Percentiles rank a stretch among this genome's conserved stretches.
Evolutionary conservation across 2,888 invertebrate species (phyloP).

Genomic region (Ophraella communa): DNA sequence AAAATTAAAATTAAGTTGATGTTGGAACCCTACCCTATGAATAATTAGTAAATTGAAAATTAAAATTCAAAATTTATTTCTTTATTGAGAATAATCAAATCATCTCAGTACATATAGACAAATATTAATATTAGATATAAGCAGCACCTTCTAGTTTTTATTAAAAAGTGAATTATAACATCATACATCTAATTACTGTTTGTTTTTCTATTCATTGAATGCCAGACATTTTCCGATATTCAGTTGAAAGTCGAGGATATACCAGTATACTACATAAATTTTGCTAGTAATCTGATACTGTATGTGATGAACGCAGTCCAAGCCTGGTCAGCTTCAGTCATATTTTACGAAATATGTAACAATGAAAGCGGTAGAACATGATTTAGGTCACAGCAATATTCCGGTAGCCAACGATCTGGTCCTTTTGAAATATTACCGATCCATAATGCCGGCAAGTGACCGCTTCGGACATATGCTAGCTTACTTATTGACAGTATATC

Average conservation of each 20-base stretch:
- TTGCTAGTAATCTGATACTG: constrained; percentile 7
- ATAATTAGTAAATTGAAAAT: too few species aligned
- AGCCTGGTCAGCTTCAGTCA: constrained; percentile 26
- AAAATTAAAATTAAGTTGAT: too few species aligned
- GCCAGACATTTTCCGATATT: background rate
- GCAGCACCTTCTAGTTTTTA: too few species aligned
- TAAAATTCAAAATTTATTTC: too few species aligned
- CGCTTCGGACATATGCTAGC: constrained; percentile 16
- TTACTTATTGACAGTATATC: constrained; percentile 24
- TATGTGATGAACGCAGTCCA: constrained; percentile 17
- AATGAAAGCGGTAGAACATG: constrained; percentile 46
- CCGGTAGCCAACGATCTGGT: constrained; percentile 40
- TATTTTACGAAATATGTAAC: constrained; percentile 48
- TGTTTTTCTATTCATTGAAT: background rate
- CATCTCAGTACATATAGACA: too few species aligned
- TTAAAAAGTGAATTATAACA: too few species aligned
- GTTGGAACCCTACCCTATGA: too few species aligned
- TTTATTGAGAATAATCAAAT: too few species aligned
- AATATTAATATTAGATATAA: too few species aligned
- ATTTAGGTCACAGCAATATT: constrained; percentile 48
- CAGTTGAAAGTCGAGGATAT: too few species aligned
- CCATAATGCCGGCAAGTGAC: constrained; percentile 21
- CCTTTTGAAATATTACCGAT: constrained; percentile 44
- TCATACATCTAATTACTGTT: too few species aligned
- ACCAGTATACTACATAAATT: background rate